A percentile compares a stretch with the other conserved stretches of the same genome.
These are phyloP conservation scores for Tolypeutes matacus DNA, from an alignment of 2,797 vertebrate genomes.

Conservation along the genomic window DNA sequence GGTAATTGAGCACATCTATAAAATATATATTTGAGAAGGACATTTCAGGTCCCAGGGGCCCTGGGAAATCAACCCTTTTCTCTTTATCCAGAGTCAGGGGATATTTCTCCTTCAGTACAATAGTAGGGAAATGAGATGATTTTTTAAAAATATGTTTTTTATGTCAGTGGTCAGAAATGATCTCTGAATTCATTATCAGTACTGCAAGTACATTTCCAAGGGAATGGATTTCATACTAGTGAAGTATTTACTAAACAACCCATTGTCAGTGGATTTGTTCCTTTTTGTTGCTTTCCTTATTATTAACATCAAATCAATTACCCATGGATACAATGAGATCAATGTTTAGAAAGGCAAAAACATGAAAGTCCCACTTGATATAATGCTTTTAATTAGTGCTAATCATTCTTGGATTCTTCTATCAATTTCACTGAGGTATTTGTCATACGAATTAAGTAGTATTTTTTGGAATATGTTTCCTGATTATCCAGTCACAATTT, in stretches of 20 bases:
- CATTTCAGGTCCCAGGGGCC: neutral
- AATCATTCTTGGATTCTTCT: neutral
- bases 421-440: conserved; percentile 4
- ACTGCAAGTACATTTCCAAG: conserved; percentile 32
- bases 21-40: neutral
- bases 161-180: conserved; percentile 13
- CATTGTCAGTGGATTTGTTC: conserved; percentile 43
- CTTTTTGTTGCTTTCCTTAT: conserved; percentile 1
- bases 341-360: conserved; percentile 2
- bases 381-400: conserved; percentile 27
- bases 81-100: neutral
- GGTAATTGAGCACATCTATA: neutral
- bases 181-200: conserved; percentile 16
- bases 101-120: neutral
- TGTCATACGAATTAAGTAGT: conserved; percentile 9
- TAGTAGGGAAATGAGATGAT: neutral
- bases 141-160: neutral
- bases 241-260: conserved; percentile 39
- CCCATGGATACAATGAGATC: neutral
- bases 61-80: neutral
- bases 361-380: neutral
- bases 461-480: conserved; percentile 43
- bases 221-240: neutral
- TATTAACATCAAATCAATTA: conserved; percentile 18
- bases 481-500: neutral